A percentile compares a stretch with the other conserved stretches of the same genome.
These are phyloP conservation scores for Antedon mediterranea DNA, from an alignment of 53 echinoderm and acorn worm species.

Conservation along the genomic window DNA sequence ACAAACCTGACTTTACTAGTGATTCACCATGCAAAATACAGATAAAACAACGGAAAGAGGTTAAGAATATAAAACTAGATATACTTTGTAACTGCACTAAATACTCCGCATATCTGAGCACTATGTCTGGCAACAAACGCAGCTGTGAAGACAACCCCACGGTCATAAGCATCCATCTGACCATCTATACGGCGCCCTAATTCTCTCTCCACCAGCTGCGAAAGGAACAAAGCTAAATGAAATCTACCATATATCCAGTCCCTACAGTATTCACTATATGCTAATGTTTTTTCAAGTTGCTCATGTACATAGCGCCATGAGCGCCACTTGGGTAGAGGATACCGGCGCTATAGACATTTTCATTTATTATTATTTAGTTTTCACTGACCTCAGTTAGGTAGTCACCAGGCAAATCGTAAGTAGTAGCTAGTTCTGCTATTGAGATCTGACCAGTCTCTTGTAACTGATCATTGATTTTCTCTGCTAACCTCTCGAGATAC, in stretches of 20 bases:
- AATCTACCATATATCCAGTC: too few relatives aligned
- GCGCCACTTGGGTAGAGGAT: too few relatives aligned
- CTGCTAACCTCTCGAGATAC: constrained; percentile 76
- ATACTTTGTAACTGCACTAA: constrained; percentile 86
- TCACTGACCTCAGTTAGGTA: constrained; percentile 84
- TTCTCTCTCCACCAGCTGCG: constrained; percentile 58
- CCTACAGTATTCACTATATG: too few relatives aligned
- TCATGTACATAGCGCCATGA: too few relatives aligned
- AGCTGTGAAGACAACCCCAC: constrained; percentile 73
- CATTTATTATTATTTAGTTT: too few relatives aligned
- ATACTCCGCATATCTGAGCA: constrained; percentile 72
- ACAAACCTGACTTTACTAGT: too few relatives aligned
- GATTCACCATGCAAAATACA: too few relatives aligned
- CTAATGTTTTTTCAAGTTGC: too few relatives aligned
- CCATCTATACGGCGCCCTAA: constrained; percentile 67
- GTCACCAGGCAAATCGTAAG: constrained; percentile 69
- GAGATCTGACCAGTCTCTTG: constrained; percentile 81
- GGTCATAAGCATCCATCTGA: constrained; percentile 69
- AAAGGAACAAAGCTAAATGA: background rate
- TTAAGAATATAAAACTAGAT: background rate
- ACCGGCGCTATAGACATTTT: too few relatives aligned
- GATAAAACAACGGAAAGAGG: too few relatives aligned
- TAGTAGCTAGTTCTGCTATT: constrained; percentile 83
- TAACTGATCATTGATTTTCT: constrained; percentile 83
- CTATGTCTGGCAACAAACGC: constrained; percentile 79